phyloP scores from a whole-genome alignment of 2,888 invertebrate species.

The Matsumyia berberina region DNA sequence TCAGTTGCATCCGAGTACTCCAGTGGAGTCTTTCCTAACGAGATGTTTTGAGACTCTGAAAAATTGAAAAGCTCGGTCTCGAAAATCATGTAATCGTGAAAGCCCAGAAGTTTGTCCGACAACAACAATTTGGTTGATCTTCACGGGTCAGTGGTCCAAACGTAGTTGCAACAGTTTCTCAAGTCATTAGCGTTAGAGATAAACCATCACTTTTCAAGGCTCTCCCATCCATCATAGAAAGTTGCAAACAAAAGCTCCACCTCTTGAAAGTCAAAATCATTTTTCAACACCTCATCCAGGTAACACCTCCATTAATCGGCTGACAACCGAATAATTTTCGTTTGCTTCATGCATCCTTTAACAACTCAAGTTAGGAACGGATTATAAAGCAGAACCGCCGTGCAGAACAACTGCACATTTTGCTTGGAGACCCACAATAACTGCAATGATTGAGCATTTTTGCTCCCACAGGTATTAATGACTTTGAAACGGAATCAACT shows the following conservation, averaged over 20 bases:
- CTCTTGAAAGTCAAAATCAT: constrained; percentile 5
- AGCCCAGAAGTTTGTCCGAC: no score
- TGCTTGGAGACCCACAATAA: constrained; percentile 20
- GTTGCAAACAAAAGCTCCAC: not conserved
- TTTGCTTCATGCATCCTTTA: constrained; percentile 69
- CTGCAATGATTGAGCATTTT: constrained; percentile 50
- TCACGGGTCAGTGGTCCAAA: no score
- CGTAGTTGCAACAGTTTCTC: no score
- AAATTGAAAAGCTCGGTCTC: no score
- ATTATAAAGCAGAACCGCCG: constrained; percentile 39
- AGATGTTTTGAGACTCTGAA: no score
- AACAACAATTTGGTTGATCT: no score
- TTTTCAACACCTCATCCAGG: constrained; percentile 55
- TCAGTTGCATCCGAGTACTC: no score
- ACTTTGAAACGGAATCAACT: constrained; percentile 67
- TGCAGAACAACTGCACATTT: constrained; percentile 28
- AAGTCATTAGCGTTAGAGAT: no score
- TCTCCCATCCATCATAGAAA: constrained; percentile 8
- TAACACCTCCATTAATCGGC: constrained; percentile 17
- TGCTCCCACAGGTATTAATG: constrained; percentile 59
- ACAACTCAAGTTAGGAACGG: constrained; percentile 41
- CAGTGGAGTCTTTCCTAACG: no score
- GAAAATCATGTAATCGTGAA: no score
- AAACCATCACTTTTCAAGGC: no score
- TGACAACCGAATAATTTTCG: constrained; percentile 30